Evolutionary conservation across 2,113 vertebrate species (phyloP), one percentile per base, ranked within the genome.

Genomic region (Toxotes chatareus): DNA sequence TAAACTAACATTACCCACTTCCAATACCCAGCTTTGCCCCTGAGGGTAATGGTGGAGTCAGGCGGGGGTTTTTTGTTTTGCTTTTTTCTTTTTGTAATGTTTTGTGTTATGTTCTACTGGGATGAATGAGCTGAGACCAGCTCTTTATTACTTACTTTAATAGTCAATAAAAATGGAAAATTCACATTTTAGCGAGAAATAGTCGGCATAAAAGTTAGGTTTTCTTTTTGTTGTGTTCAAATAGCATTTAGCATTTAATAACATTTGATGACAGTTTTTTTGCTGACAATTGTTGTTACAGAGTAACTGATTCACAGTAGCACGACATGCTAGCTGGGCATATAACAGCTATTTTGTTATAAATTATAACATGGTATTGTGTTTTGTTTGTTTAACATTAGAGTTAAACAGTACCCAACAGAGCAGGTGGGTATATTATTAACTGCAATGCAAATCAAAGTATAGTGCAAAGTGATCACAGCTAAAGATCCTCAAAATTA

Each of bases 1-100:
- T 89, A 88, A 91, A 92, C 88, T 76, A 91, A 93, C 81, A 92
- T 53, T 74, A 80, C 60, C 75, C 68, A 86, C 60, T 87, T 80
- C 62, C 72, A 91, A 91, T 62, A 78, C 27, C 69, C 68, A 78
- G 69, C 75, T 84, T 85, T 81, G 70, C 70, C 84, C 75, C 44
- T 61, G 63, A 64, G 84, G 79, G 66, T 81, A 73, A 76, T 83
- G 42, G 56, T 72, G 68, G 72, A 82, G 66, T 79, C 73, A 68
- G 65, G 53, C 82, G 83, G 75, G 49, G 73, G 13, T 36, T 21
- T n/a, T n/a, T n/a, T 17, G 0, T 31, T 67, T 75, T 63, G 36
- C 12, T 44, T 10, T 73, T 73, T 32, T 67, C 49, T 21, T 62
- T 78, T 6, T 55, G 49, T 47, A 76, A 16, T 77, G 49, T 55